Evolutionary conservation across 1,140 invertebrate species (phyloP).

Genomic region (Brachionus sp.): DNA sequence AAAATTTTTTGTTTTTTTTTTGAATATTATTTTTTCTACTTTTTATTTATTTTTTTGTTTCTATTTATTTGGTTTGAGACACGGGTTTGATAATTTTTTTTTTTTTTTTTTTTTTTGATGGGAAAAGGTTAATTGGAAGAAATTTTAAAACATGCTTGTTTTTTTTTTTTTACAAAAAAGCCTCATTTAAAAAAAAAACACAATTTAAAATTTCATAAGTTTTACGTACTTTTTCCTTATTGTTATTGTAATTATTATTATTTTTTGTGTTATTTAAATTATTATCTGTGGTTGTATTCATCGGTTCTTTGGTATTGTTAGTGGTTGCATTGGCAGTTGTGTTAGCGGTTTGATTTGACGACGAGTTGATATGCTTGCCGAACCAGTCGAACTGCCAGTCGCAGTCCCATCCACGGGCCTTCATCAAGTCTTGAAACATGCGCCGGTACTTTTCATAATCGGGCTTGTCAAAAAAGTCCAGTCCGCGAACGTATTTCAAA

Average conservation of each 20-base stretch:
- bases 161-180: neutral
- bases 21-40: too few species aligned
- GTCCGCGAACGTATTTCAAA: constrained; percentile 87
- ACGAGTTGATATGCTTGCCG: constrained; percentile 39
- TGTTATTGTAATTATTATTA: constrained; percentile 30
- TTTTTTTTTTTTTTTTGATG: too few species aligned
- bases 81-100: too few species aligned
- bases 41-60: too few species aligned
- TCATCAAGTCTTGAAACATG: constrained; percentile 89
- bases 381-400: constrained; percentile 95
- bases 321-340: neutral
- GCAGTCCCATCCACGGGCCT: constrained; percentile 82
- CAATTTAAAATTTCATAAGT: neutral
- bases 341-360: constrained; percentile 26
- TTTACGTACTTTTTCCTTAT: constrained; percentile 17
- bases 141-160: too few species aligned
- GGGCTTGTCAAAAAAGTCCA: constrained; percentile 99
- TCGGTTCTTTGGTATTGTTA: constrained; percentile 14
- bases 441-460: constrained; percentile 97
- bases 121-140: too few species aligned
- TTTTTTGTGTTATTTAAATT: constrained; percentile 32
- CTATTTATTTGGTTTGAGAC: too few species aligned
- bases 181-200: neutral
- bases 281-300: constrained; percentile 25
- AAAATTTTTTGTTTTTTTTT: too few species aligned